phyloP scores from a whole-genome alignment of 2,888 invertebrate species.

The Harpalus rufipes region DNA sequence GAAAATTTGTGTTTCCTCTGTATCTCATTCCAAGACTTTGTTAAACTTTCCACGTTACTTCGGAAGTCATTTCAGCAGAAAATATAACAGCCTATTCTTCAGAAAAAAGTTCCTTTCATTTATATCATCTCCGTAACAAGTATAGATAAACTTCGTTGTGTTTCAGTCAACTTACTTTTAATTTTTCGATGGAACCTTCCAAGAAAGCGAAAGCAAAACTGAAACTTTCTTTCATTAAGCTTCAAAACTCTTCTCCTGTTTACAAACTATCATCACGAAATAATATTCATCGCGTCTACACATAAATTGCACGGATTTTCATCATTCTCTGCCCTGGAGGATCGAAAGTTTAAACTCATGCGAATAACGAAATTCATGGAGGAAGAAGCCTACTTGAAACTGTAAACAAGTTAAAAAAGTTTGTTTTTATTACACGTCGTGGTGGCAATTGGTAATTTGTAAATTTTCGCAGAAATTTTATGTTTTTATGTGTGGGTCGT shows the following conservation, averaged over 20 bases:
- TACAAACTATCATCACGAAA: conserved; percentile 35
- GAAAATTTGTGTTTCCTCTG: not conserved
- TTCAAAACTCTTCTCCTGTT: conserved; percentile 14
- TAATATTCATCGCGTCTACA: conserved; percentile 44
- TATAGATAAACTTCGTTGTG: conserved; percentile 1
- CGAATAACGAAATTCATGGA: conserved; percentile 42
- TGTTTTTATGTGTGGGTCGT: conserved; percentile 1
- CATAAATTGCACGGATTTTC: conserved; percentile 48
- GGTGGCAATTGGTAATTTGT: conserved; percentile 38
- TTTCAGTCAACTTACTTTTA: not conserved
- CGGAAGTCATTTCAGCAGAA: conserved; percentile 8
- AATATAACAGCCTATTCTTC: conserved; percentile 20
- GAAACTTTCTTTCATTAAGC: conserved; percentile 46
- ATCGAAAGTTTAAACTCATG: conserved; percentile 8
- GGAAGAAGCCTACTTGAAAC: not conserved
- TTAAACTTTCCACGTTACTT: conserved; percentile 3
- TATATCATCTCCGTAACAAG: conserved; percentile 1
- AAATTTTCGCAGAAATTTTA: conserved; percentile 5
- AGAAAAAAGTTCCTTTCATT: conserved; percentile 11
- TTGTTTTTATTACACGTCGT: conserved; percentile 9
- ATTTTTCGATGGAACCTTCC: not conserved
- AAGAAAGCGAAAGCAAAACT: conserved; percentile 24
- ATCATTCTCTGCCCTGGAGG: not conserved
- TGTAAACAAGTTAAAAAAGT: conserved; percentile 47
- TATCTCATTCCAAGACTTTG: not conserved